Conservation (phyloP, 2,113 vertebrate species). For the Leucopsar rothschildi region DNA sequence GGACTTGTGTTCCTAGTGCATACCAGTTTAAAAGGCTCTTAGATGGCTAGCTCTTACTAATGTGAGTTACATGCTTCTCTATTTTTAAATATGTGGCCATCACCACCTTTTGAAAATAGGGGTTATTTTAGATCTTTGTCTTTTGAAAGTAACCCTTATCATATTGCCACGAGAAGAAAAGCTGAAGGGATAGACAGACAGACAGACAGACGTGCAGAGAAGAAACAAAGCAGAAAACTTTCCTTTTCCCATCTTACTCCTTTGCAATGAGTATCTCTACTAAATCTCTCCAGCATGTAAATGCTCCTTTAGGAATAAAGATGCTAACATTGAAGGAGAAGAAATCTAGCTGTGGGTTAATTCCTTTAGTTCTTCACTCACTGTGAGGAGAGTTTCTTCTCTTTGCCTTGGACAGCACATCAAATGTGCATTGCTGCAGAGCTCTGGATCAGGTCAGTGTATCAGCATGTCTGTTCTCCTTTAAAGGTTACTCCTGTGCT, state of each 20-base stretch:
- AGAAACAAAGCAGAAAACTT: neutral
- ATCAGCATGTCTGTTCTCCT: neutral
- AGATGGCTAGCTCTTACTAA: neutral
- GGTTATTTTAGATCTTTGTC: neutral
- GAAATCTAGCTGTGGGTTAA: neutral
- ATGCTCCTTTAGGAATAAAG: neutral
- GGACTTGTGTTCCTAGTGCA: neutral
- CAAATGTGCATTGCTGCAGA: neutral
- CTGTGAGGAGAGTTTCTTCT: neutral
- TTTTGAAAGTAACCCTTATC: neutral
- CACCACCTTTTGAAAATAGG: neutral
- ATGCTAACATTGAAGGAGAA: neutral
- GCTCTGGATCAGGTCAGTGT: neutral
- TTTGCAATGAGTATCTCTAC: neutral
- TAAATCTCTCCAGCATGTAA: neutral
- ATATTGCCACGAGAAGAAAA: neutral
- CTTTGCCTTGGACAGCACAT: neutral
- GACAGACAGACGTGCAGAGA: neutral
- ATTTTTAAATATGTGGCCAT: neutral
- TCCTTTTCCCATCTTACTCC: neutral
- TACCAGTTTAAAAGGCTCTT: neutral
- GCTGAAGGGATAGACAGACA: neutral
- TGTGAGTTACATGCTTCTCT: neutral
- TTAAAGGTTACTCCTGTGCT: neutral
- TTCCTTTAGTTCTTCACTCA: neutral